Conservation (phyloP, 2,113 vertebrate species). For the Condylura cristata region DNA sequence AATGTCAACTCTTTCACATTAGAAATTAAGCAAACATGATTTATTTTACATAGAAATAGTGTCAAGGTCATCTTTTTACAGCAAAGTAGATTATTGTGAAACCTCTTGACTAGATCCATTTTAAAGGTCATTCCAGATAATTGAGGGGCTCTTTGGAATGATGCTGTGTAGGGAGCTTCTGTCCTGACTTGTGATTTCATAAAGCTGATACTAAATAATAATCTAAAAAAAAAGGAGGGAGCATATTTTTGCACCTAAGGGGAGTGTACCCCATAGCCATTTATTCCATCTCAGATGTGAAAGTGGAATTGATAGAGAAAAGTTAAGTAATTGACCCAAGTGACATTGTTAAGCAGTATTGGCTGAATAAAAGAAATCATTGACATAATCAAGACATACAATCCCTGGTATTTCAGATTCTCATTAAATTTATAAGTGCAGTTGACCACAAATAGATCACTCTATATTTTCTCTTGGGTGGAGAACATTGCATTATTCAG, state of each 20-base stretch:
- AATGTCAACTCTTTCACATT: neutral
- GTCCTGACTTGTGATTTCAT: neutral
- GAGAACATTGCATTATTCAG: neutral
- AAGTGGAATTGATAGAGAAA: neutral
- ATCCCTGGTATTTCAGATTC: neutral
- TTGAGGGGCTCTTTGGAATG: neutral
- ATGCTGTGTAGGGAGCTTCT: neutral
- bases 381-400: neutral
- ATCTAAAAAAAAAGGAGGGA: neutral
- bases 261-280: accelerated
- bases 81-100: neutral
- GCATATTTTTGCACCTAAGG: neutral
- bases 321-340: neutral
- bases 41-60: neutral
- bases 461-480: neutral
- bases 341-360: neutral
- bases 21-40: neutral
- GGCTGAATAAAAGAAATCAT: neutral
- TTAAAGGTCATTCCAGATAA: neutral
- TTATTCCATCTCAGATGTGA: neutral
- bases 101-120: neutral
- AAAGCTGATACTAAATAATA: neutral
- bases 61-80: neutral
- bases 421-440: neutral
- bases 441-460: neutral